These are phyloP conservation scores for Mormyrops attenuatus DNA, from an alignment of 2,797 vertebrate species.

Conservation along the genomic window DNA sequence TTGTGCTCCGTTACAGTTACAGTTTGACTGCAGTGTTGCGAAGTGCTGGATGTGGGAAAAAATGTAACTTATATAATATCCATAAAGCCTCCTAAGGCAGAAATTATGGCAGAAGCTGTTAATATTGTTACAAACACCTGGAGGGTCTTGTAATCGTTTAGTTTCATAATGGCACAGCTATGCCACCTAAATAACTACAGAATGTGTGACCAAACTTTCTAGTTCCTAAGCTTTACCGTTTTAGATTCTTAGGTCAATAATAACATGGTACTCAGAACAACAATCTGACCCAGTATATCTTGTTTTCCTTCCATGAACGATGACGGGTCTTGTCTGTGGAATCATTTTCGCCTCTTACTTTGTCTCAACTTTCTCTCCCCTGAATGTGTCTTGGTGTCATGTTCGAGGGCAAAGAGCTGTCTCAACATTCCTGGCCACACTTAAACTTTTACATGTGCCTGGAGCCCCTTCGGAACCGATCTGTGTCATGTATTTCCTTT, in stretches of 20 bases:
- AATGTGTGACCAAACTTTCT: neutral
- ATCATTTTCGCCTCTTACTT: neutral
- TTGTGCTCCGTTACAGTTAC: neutral
- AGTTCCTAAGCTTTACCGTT: neutral
- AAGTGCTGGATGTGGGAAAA: neutral
- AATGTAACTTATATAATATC: neutral
- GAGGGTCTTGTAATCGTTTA: neutral
- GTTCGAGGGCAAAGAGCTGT: slow-evolving; percentile 1
- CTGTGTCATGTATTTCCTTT: neutral
- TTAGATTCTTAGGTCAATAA: neutral
- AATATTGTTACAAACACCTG: neutral
- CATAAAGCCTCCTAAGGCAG: neutral
- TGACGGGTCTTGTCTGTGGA: neutral
- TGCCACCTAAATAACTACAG: neutral
- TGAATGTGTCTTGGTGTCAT: neutral
- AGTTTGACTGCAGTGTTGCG: neutral
- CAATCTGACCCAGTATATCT: neutral
- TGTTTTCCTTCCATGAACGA: neutral
- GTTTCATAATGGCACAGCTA: neutral
- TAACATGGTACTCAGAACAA: neutral
- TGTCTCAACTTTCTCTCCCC: neutral
- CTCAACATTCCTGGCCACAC: neutral
- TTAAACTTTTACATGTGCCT: neutral
- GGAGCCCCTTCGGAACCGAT: neutral
- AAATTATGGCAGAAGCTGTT: slow-evolving; percentile 5